Conservation (phyloP, 2,113 vertebrate genomes). For the Anser cygnoides region DNA sequence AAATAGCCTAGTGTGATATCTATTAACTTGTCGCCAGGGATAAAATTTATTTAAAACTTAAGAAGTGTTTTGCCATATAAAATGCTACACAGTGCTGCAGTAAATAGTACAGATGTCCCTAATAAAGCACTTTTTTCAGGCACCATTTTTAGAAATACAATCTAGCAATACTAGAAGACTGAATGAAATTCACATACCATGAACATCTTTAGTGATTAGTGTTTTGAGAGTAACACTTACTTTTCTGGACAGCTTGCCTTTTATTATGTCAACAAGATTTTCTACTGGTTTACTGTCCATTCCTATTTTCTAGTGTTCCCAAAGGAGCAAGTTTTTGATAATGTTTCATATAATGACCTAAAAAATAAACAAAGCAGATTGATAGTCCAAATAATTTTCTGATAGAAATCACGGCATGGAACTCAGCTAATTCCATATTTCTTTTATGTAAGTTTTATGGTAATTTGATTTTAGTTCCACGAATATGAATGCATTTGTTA, state of each 20-base stretch:
- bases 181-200: constrained; percentile 49
- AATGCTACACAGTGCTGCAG: constrained; percentile 43
- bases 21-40: constrained; percentile 74
- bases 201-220: constrained; percentile 42
- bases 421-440: constrained; percentile 33
- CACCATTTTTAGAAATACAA: constrained; percentile 55
- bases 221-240: constrained; percentile 53
- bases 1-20: constrained; percentile 63
- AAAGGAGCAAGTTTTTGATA: neutral
- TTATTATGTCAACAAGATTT: constrained; percentile 40
- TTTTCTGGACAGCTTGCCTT: constrained; percentile 59
- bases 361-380: neutral
- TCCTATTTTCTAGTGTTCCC: neutral
- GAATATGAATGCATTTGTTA: constrained; percentile 54
- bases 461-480: constrained; percentile 54
- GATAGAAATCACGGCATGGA: neutral
- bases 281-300: constrained; percentile 35
- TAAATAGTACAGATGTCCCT: constrained; percentile 52
- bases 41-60: constrained; percentile 75
- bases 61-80: constrained; percentile 40
- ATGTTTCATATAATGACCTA: neutral
- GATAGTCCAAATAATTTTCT: neutral
- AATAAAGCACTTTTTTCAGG: constrained; percentile 41
- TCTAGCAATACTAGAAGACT: constrained; percentile 18
- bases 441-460: constrained; percentile 21